Percentiles rank a stretch among this genome's conserved stretches.
phyloP scores from a whole-genome alignment of 1,140 invertebrate species.

The Drosophila asahinai region DNA sequence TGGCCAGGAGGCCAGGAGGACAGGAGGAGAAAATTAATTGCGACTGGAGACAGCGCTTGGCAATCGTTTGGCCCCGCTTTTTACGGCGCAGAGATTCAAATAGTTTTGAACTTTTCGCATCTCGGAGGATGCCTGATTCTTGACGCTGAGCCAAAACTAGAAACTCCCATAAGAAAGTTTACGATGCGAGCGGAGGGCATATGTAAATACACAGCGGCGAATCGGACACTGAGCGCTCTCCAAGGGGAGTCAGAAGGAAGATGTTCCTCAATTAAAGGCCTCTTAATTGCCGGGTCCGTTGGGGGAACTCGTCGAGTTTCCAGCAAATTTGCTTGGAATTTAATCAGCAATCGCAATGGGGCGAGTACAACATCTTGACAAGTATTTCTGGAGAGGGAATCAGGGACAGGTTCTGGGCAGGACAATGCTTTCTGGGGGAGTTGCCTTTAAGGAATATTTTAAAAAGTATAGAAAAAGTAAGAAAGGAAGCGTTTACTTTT shows the following conservation, averaged over 20 bases:
- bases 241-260: not conserved
- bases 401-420: not conserved
- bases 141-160: slow-evolving; percentile 75
- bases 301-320: slow-evolving; percentile 42
- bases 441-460: not conserved
- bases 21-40: slow-evolving; percentile 35
- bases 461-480: not conserved
- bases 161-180: slow-evolving; percentile 81
- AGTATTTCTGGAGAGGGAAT: not conserved
- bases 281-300: slow-evolving; percentile 48
- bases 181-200: slow-evolving; percentile 65
- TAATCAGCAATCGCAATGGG: slow-evolving; percentile 43
- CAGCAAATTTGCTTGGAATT: slow-evolving; percentile 53
- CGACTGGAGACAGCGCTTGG: slow-evolving; percentile 32
- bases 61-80: slow-evolving; percentile 43
- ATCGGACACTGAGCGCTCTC: slow-evolving; percentile 5
- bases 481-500: fast-evolving
- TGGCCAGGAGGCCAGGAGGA: slow-evolving; percentile 18
- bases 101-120: slow-evolving; percentile 75
- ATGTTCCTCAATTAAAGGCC: slow-evolving; percentile 57
- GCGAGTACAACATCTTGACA: slow-evolving; percentile 9
- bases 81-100: slow-evolving; percentile 64
- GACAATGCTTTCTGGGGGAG: not conserved
- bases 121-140: slow-evolving; percentile 70
- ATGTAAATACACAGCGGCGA: slow-evolving; percentile 74